Evolutionary conservation across 2,797 vertebrate species (phyloP).

Genomic region (Emydoidea blandingii): DNA sequence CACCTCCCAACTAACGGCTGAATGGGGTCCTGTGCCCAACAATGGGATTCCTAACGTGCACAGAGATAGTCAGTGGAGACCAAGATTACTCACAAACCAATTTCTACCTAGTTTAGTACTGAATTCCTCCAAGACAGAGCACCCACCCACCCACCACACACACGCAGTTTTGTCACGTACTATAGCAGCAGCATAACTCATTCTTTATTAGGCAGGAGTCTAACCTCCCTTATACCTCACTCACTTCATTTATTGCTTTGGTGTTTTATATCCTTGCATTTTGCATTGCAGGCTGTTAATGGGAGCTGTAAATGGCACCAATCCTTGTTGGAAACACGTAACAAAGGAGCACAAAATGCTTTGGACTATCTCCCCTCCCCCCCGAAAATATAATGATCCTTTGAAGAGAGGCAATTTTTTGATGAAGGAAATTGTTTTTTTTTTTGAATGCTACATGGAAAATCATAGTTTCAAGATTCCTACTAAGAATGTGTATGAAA

Average conservation of each 20-base stretch:
- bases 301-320: neutral
- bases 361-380: rapidly evolving
- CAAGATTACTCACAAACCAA: constrained; percentile 74
- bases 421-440: neutral
- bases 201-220: neutral
- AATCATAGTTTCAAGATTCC: neutral
- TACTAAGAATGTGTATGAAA: neutral
- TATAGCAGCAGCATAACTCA: neutral
- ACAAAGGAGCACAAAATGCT: neutral
- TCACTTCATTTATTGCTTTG: neutral
- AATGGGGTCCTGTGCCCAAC: constrained; percentile 78
- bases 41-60: constrained; percentile 85
- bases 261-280: neutral
- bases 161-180: neutral
- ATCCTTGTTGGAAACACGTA: neutral
- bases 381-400: neutral
- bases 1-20: neutral
- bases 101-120: neutral
- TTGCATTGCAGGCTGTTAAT: neutral
- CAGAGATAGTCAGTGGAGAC: constrained; percentile 79
- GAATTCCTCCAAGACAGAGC: neutral
- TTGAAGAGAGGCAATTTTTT: neutral
- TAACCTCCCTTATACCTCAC: neutral
- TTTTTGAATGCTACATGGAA: neutral
- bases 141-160: rapidly evolving